Conservation (phyloP, 2,113 vertebrate species). For the Catharus bicknelli region DNA sequence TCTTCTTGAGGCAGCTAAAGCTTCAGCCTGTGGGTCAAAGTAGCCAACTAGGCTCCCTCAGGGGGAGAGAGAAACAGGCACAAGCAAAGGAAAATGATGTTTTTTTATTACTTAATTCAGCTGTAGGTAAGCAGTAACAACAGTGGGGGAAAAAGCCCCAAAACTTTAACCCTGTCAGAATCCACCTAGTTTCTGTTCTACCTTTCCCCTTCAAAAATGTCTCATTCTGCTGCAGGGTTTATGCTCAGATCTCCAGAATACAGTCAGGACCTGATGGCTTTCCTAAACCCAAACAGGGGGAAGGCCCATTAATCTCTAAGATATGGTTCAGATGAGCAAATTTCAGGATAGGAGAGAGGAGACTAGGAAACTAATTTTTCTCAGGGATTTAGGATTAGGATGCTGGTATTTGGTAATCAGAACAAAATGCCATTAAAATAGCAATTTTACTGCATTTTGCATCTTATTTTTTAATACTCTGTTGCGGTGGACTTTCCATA, state of each 20-base stretch:
- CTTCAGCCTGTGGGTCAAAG: not conserved
- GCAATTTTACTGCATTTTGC: not conserved
- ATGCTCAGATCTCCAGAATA: not conserved
- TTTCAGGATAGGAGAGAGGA: not conserved
- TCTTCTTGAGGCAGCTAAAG: not conserved
- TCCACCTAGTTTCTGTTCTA: not conserved
- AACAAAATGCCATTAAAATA: not conserved
- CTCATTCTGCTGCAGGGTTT: not conserved
- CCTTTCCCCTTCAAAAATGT: not conserved
- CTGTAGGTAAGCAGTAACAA: not conserved
- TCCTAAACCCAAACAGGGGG: not conserved
- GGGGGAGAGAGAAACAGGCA: not conserved
- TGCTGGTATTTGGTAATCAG: not conserved
- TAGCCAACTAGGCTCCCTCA: not conserved
- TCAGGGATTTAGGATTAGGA: not conserved
- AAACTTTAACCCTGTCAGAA: not conserved
- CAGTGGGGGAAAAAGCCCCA: not conserved
- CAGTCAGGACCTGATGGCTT: not conserved
- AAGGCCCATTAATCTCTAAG: not conserved
- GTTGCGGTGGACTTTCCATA: not conserved
- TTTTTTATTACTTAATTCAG: not conserved
- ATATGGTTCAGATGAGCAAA: not conserved
- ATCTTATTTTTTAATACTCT: not conserved
- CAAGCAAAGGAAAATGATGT: accelerated
- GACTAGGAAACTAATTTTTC: not conserved